Percentiles rank a stretch among this genome's conserved stretches.
phyloP scores from a whole-genome alignment of 2,113 vertebrate genomes.

The Macheiramphus alcinus region DNA sequence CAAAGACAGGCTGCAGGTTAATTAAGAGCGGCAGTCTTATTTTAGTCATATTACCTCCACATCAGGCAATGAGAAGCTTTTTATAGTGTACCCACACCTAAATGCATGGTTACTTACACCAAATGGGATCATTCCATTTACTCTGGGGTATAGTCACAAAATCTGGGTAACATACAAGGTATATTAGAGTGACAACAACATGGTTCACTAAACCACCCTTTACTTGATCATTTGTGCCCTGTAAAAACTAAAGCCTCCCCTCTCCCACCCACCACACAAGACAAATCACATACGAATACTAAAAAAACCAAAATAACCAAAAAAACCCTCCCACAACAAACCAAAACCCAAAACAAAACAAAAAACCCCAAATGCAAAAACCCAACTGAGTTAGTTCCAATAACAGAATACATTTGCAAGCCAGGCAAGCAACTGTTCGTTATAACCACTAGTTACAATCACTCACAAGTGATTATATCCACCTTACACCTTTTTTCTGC shows the following conservation, averaged over 20 bases:
- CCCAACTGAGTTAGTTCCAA: not conserved
- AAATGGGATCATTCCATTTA: constrained; percentile 72
- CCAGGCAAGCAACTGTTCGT: not conserved
- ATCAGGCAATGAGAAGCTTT: constrained; percentile 53
- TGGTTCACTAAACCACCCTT: not conserved
- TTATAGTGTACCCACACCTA: constrained; percentile 44
- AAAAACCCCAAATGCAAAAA: not conserved
- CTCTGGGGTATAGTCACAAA: constrained; percentile 75
- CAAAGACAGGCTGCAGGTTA: not conserved
- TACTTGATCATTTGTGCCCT: not conserved
- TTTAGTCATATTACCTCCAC: constrained; percentile 26
- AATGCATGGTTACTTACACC: constrained; percentile 70
- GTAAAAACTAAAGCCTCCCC: not conserved
- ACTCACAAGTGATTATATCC: not conserved
- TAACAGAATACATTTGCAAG: not conserved
- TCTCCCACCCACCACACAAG: not conserved
- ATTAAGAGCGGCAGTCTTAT: constrained; percentile 1
- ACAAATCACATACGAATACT: not conserved
- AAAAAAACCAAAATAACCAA: not conserved
- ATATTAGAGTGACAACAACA: constrained; percentile 52
- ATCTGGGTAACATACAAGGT: constrained; percentile 69
- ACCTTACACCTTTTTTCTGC: not conserved
- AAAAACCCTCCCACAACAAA: too few relatives aligned
- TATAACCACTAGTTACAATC: not conserved
- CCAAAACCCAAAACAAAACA: not conserved